Conservation (phyloP, 2,797 vertebrate species). For the Sibirionetta formosa region DNA sequence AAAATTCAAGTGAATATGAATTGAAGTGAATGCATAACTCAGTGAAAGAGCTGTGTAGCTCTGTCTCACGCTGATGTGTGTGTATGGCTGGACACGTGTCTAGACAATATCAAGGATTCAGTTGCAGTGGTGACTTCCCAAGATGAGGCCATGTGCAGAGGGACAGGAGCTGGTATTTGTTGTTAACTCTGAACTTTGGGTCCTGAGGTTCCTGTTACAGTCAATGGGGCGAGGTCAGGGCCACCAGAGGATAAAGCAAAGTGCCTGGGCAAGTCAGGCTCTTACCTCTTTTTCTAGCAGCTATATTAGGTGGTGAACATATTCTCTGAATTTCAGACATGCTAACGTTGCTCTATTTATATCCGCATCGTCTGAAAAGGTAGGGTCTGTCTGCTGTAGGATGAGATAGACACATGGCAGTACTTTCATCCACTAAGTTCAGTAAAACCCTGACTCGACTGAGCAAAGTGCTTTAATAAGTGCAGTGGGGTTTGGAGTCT, state of each 20-base stretch:
- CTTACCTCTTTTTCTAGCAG: not conserved
- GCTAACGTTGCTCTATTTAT: not conserved
- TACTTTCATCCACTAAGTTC: not conserved
- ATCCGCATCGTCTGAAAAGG: constrained; percentile 28
- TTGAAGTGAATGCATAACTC: not conserved
- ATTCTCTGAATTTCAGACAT: constrained; percentile 35
- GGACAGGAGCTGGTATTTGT: not conserved
- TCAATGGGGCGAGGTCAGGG: not conserved
- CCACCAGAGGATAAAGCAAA: not conserved
- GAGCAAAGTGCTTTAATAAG: constrained; percentile 61
- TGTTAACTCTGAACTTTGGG: not conserved
- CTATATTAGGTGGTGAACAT: constrained; percentile 31
- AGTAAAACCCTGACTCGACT: constrained; percentile 32
- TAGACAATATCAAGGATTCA: not conserved
- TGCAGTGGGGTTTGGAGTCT: constrained; percentile 44
- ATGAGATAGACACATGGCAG: not conserved
- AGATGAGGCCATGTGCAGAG: not conserved
- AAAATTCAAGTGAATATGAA: not conserved
- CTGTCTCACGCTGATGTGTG: accelerated
- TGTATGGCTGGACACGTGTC: accelerated
- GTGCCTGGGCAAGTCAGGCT: not conserved
- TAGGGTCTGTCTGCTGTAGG: not conserved
- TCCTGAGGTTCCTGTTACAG: constrained; percentile 12
- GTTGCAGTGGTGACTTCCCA: not conserved
- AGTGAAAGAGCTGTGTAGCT: not conserved